These are phyloP conservation scores for Cairina moschata DNA, from an alignment of 2,113 vertebrate species.

Conservation along the genomic window DNA sequence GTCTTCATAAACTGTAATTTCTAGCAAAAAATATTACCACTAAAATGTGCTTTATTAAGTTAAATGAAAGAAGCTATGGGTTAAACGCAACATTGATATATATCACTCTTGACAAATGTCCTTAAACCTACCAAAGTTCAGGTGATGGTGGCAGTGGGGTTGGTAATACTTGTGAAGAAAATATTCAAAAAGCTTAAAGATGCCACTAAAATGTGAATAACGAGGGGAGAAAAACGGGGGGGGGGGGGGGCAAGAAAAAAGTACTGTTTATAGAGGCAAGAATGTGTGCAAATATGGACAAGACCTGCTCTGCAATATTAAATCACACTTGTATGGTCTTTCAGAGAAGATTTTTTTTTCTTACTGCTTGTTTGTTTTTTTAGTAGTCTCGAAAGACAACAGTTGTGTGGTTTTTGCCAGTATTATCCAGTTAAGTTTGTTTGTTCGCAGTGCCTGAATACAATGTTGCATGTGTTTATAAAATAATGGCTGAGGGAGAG, in stretches of 20 bases:
- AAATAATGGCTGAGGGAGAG: not conserved
- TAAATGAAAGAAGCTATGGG: not conserved
- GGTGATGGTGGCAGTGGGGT: not conserved
- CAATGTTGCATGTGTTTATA: not conserved
- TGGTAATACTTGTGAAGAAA: not conserved
- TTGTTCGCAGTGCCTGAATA: slow-evolving; percentile 15
- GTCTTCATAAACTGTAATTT: not conserved
- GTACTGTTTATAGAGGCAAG: not conserved
- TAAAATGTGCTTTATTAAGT: not conserved
- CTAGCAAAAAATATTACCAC: not conserved
- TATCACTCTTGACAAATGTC: not conserved
- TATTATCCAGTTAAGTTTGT: not conserved
- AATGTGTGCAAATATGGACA: not conserved
- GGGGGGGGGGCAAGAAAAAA: not conserved
- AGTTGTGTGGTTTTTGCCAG: not conserved
- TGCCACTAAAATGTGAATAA: not conserved
- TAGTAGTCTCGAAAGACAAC: not conserved
- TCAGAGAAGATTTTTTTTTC: not conserved
- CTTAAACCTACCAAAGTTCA: not conserved
- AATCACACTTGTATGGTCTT: not conserved
- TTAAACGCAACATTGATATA: not conserved
- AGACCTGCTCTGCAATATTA: not conserved
- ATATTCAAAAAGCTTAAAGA: not conserved
- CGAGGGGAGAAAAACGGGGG: not conserved
- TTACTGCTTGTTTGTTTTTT: not conserved